Conservation (phyloP, 2,888 invertebrate species). For the Andricus curvator region DNA sequence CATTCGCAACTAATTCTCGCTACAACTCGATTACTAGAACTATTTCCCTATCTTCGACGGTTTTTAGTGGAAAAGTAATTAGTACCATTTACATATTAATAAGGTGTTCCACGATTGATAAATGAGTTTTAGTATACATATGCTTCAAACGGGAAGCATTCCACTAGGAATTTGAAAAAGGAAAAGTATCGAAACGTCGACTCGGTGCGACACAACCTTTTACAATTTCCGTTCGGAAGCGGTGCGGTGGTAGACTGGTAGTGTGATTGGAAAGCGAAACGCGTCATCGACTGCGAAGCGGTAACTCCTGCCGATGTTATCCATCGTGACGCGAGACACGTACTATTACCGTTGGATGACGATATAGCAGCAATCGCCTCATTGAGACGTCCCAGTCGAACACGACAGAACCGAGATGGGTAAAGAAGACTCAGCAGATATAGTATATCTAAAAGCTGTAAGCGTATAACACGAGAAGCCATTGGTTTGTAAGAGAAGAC, state of each 20-base stretch:
- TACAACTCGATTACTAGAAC: not conserved
- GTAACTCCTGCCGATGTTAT: slow-evolving; percentile 16
- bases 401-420: not conserved
- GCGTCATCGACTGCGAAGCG: slow-evolving; percentile 17
- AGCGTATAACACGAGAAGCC: slow-evolving; percentile 41
- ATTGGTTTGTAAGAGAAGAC: slow-evolving; percentile 42
- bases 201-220: not conserved
- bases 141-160: not conserved
- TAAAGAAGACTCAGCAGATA: slow-evolving; percentile 12
- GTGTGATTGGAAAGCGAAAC: slow-evolving; percentile 17
- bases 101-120: not conserved
- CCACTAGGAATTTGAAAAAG: not conserved
- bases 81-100: not conserved
- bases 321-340: slow-evolving; percentile 32
- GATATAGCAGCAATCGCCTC: slow-evolving; percentile 19
- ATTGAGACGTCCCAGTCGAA: slow-evolving; percentile 22
- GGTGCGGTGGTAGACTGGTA: not conserved
- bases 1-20: not conserved
- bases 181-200: not conserved
- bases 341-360: slow-evolving; percentile 27
- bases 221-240: slow-evolving; percentile 22
- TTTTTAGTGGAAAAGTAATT: not conserved
- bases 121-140: not conserved
- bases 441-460: slow-evolving; percentile 26
- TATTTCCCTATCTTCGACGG: not conserved